Conservation (phyloP, 2,113 vertebrate species). For the Xerus inauris region DNA sequence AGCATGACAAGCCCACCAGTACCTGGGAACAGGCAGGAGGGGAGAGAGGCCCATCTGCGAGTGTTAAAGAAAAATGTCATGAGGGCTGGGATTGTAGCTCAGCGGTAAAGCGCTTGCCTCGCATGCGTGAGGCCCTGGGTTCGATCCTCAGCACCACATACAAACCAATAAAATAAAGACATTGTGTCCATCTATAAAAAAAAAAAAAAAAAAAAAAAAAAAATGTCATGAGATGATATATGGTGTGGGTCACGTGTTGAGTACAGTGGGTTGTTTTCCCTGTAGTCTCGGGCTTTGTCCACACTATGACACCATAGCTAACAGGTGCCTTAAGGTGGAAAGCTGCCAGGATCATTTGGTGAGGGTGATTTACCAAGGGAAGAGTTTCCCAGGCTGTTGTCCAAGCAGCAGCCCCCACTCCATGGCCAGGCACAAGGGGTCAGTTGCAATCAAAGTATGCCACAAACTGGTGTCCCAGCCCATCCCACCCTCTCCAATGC, state of each 20-base stretch:
- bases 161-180: too few species aligned
- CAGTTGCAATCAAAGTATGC: not conserved
- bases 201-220: too few species aligned
- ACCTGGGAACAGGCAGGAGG: not conserved
- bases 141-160: too few species aligned
- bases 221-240: not conserved
- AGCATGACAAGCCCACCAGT: not conserved
- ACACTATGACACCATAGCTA: not conserved
- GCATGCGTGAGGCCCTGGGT: too few species aligned
- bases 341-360: not conserved
- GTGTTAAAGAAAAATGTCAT: not conserved
- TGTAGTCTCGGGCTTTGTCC: not conserved
- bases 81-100: too few species aligned
- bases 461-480: not conserved
- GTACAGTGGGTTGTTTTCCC: not conserved
- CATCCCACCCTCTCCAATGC: conserved; percentile 53
- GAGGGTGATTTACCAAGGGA: not conserved
- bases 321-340: conserved; percentile 47
- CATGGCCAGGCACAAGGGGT: not conserved
- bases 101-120: too few species aligned
- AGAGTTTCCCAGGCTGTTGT: not conserved
- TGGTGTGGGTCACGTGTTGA: not conserved
- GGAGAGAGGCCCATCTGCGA: not conserved
- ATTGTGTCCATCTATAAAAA: too few species aligned
- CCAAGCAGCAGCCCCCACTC: not conserved